Base-by-base conservation (phyloP, 2,888 invertebrate genomes). In the Busseola fusca region DNA sequence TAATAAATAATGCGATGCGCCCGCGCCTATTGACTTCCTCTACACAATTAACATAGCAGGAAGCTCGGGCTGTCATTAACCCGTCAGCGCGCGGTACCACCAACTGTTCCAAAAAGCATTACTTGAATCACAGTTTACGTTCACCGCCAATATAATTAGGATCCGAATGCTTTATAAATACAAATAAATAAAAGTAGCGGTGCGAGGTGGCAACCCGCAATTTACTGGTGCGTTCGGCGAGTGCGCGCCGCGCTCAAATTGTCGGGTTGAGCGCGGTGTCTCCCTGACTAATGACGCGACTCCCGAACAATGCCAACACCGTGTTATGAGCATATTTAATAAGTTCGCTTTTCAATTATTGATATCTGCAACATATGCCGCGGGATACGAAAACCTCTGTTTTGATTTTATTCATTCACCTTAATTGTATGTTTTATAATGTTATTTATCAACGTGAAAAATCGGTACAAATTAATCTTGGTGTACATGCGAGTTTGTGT, bases 31-130 rank as follows among this genome's bases (percentile, higher is more conserved):
- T 88, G 91, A 94, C 94, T 94, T 93, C 93, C 93, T 93, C 92
- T 86, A 85, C 89, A 91, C 93, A 93, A 95, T 95, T 95, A 95
- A 92, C 93, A 90, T 91, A 91, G 93, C 95, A 94, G 95, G 95
- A 95, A 95, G 92, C 92, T 88, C 88, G 88, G 88, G 87, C 94
- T 93, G 94, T 95, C 94, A 95, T 95, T 95, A 95, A 85, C 90
- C 92, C 93, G 94, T 95, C 95, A 95, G 90, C 94, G 93, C 86
- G 78, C 86, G 83, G 84, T 84, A 88, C 88, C 88, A 87, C 92
- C 95, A 94, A 93, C 92, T 95, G 95, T 93, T 94, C 92, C 89
- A 89, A 93, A 92, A 94, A 92, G 91, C 91, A 89, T 89, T 88
- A 86, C 87, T 87, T 86, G 90, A 94, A 94, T 94, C 94, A 95